Evolutionary conservation across 2,888 invertebrate species (phyloP).

Genomic region (Xanthostigma xanthostigma): DNA sequence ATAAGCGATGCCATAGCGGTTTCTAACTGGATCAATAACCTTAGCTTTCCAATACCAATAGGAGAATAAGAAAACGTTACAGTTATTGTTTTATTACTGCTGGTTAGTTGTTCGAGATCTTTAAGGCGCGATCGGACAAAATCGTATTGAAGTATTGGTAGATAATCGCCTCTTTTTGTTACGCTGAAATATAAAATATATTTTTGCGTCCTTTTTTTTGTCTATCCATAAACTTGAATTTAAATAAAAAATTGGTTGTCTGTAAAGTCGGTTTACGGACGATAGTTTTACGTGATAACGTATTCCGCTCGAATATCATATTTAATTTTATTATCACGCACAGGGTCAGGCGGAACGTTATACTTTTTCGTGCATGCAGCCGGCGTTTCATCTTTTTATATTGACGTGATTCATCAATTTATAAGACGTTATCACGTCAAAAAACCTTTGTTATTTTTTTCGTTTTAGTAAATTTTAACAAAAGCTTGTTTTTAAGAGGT

Average conservation of each 20-base stretch:
- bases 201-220: slow-evolving; percentile 16
- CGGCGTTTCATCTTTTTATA: no score
- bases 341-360: no score
- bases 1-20: slow-evolving; percentile 55
- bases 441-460: no score
- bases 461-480: no score
- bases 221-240: slow-evolving; percentile 11
- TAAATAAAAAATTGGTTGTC: neutral
- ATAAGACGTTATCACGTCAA: no score
- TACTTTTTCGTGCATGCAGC: no score
- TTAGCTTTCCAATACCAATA: slow-evolving; percentile 61
- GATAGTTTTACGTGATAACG: no score
- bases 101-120: slow-evolving; percentile 53
- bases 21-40: slow-evolving; percentile 63
- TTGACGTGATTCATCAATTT: no score
- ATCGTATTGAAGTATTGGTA: slow-evolving; percentile 75
- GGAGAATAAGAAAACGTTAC: slow-evolving; percentile 59
- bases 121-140: slow-evolving; percentile 64
- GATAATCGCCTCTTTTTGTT: slow-evolving; percentile 44
- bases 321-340: no score
- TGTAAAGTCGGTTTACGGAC: no score
- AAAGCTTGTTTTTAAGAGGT: no score
- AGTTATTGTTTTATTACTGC: slow-evolving; percentile 42
- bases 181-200: slow-evolving; percentile 31
- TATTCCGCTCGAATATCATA: no score